Evolutionary conservation across 2,113 vertebrate genomes (phyloP).

Genomic region (Bombycilla garrulus): DNA sequence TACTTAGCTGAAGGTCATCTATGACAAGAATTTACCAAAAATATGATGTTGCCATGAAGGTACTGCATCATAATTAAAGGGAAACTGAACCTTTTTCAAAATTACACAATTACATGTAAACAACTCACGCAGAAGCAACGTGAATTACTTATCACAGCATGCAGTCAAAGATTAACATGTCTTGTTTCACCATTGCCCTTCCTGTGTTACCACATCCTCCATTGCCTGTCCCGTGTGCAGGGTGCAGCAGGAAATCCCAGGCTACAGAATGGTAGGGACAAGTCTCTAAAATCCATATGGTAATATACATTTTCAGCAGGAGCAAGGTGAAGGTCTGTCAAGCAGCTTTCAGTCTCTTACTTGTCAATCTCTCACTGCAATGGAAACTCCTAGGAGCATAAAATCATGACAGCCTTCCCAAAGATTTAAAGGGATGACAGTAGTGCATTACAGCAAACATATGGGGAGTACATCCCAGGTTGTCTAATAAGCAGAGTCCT

Average conservation of each 20-base stretch:
- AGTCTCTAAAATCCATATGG: not conserved
- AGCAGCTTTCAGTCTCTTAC: not conserved
- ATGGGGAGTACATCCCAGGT: not conserved
- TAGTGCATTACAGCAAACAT: not conserved
- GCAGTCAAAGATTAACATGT: not conserved
- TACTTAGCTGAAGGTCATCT: conserved; percentile 26
- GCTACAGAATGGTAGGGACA: not conserved
- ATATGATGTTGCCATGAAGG: not conserved
- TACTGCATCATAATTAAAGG: not conserved
- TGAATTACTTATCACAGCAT: not conserved
- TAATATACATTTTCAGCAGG: not conserved
- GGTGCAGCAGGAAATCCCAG: not conserved
- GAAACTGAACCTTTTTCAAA: not conserved
- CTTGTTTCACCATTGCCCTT: not conserved
- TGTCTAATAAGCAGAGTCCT: not conserved
- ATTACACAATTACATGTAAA: not conserved
- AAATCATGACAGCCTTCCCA: not conserved
- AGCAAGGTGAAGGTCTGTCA: not conserved
- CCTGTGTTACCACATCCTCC: not conserved
- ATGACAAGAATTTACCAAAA: conserved; percentile 41
- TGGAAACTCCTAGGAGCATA: not conserved
- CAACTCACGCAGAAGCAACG: not conserved
- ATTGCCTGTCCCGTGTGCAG: rapidly evolving
- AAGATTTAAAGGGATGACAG: not conserved
- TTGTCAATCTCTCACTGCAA: not conserved